These are phyloP conservation scores for Antedon bifida DNA, from an alignment of 35 echinoderm and acorn worm species.

Conservation along the genomic window DNA sequence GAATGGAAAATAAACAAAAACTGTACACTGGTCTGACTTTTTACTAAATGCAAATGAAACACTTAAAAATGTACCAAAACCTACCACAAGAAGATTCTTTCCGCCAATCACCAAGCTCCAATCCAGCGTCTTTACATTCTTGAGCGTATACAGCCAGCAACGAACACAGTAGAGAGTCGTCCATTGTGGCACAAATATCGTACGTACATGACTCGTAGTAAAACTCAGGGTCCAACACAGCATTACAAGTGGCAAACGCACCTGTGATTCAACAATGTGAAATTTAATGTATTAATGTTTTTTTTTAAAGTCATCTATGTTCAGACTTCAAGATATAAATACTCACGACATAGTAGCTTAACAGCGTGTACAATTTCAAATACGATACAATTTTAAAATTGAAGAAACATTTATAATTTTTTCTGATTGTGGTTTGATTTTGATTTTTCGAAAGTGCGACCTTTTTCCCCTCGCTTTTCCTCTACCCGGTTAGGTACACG, in stretches of 20 bases:
- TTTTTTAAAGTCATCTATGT: not conserved
- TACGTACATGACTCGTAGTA: conserved; percentile 26
- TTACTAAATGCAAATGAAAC: no score
- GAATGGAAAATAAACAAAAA: no score
- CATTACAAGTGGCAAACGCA: conserved; percentile 7
- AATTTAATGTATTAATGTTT: no score
- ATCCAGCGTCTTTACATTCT: conserved; percentile 22
- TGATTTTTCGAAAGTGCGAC: no score
- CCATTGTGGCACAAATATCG: conserved; percentile 34
- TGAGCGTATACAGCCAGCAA: conserved; percentile 18
- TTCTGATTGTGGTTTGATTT: no score
- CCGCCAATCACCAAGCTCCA: conserved; percentile 19
- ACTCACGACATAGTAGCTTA: no score
- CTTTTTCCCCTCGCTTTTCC: no score
- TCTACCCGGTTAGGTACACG: no score
- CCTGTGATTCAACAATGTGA: conserved; percentile 5
- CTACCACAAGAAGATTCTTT: not conserved
- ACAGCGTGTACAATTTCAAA: no score
- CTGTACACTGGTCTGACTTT: no score
- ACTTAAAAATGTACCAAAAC: not conserved
- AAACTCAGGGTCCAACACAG: not conserved
- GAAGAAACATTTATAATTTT: no score
- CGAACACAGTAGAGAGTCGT: conserved; percentile 14
- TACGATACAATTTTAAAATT: no score
- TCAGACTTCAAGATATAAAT: not conserved